phyloP scores from a whole-genome alignment of 2,113 vertebrate species.

The Turnix velox region DNA sequence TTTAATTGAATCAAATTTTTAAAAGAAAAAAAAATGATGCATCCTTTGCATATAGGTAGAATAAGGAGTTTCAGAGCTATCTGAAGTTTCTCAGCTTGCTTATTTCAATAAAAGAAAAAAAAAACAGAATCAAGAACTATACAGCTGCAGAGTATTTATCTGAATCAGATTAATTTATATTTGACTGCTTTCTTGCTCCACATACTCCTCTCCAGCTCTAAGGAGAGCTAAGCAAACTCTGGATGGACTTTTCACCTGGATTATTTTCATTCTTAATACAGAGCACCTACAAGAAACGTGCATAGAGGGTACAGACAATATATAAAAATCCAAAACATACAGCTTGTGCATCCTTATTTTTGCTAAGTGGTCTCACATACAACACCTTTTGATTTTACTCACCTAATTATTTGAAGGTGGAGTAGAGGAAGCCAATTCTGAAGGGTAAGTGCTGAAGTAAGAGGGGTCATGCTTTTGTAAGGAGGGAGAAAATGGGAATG shows the following conservation, averaged over 20 bases:
- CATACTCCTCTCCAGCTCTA: background rate
- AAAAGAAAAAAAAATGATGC: background rate
- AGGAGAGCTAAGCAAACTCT: background rate
- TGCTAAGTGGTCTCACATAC: background rate
- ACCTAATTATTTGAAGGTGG: background rate
- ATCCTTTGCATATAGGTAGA: background rate
- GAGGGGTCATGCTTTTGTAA: background rate
- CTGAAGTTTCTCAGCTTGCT: background rate
- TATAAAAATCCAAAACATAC: background rate
- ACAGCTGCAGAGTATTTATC: background rate
- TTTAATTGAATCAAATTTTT: background rate
- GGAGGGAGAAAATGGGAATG: background rate
- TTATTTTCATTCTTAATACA: background rate
- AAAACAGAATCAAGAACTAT: background rate
- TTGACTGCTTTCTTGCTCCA: background rate
- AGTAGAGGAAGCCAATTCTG: background rate
- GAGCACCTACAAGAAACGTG: background rate
- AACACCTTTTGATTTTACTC: background rate
- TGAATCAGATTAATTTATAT: background rate
- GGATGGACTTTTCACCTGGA: background rate
- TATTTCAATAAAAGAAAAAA: background rate
- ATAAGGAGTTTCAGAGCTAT: background rate
- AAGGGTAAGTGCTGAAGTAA: background rate
- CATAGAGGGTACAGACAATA: fast-evolving
- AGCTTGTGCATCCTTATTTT: background rate